phyloP scores from a whole-genome alignment of 2,797 vertebrate genomes.

The Varecia variegata region DNA sequence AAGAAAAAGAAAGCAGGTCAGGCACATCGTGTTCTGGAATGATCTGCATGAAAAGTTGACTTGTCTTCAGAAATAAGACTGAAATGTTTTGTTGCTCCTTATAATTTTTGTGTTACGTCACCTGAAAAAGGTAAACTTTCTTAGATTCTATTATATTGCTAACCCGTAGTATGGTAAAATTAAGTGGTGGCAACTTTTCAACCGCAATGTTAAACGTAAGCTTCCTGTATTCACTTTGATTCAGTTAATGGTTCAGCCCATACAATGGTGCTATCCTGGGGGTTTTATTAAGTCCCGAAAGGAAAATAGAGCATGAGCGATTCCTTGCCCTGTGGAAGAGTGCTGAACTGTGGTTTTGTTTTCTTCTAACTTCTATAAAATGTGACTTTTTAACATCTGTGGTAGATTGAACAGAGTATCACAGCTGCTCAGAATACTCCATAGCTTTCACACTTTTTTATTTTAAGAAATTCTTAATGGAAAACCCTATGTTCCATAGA shows the following conservation, averaged over 20 bases:
- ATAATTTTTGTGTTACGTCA: background rate
- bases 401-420: background rate
- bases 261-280: constrained; percentile 13
- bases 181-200: background rate
- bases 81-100: background rate
- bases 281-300: background rate
- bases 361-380: constrained; percentile 8
- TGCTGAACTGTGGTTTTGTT: background rate
- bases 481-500: constrained; percentile 23
- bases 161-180: background rate
- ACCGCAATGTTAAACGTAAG: background rate
- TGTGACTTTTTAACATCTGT: constrained; percentile 7
- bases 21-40: background rate
- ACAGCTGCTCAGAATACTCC: background rate
- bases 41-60: background rate
- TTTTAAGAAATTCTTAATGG: constrained; percentile 34
- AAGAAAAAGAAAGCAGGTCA: background rate
- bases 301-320: background rate
- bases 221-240: background rate
- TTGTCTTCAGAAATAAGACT: background rate
- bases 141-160: background rate
- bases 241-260: background rate
- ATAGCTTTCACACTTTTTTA: constrained; percentile 43
- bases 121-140: background rate
- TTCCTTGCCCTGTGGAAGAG: background rate